Evolutionary conservation across 2,888 invertebrate species (phyloP).

Genomic region (Acanthosoma haemorrhoidale): DNA sequence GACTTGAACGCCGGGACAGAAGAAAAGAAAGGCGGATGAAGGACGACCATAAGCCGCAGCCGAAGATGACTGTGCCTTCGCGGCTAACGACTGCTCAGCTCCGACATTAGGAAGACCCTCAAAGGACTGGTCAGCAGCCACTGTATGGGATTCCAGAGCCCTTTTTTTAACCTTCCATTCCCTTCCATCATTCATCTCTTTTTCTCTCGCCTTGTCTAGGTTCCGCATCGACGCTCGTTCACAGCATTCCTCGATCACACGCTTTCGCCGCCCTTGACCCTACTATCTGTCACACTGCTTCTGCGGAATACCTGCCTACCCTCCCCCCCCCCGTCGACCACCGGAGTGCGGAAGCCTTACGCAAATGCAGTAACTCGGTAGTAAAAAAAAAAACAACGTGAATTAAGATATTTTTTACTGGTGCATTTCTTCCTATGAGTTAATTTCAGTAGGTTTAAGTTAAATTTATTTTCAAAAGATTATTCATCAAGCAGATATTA

Average conservation of each 20-base stretch:
- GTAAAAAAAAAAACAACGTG: too few relatives aligned
- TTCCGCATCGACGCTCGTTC: not conserved
- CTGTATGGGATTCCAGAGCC: slow-evolving; percentile 12
- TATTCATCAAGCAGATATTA: too few relatives aligned
- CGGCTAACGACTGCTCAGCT: not conserved
- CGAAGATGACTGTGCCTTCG: too few relatives aligned
- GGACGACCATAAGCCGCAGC: not conserved
- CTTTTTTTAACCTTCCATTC: slow-evolving; percentile 2
- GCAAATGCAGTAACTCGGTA: too few relatives aligned
- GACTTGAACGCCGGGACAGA: too few relatives aligned
- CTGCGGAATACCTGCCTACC: not conserved
- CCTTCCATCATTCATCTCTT: not conserved
- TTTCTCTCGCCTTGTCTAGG: not conserved
- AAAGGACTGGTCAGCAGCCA: not conserved
- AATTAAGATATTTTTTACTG: too few relatives aligned
- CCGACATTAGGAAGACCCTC: not conserved
- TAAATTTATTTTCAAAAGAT: too few relatives aligned
- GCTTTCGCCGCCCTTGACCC: slow-evolving; percentile 33
- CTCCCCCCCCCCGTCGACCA: not conserved
- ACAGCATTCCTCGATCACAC: slow-evolving; percentile 30
- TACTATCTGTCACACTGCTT: not conserved
- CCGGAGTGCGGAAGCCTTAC: too few relatives aligned
- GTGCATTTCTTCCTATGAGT: too few relatives aligned
- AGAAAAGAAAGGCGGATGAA: too few relatives aligned
- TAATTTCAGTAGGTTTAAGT: too few relatives aligned